Evolutionary conservation across 2,797 vertebrate species (phyloP), one percentile per base, ranked within the genome.

Genomic region (Euphonia xanthogaster): DNA sequence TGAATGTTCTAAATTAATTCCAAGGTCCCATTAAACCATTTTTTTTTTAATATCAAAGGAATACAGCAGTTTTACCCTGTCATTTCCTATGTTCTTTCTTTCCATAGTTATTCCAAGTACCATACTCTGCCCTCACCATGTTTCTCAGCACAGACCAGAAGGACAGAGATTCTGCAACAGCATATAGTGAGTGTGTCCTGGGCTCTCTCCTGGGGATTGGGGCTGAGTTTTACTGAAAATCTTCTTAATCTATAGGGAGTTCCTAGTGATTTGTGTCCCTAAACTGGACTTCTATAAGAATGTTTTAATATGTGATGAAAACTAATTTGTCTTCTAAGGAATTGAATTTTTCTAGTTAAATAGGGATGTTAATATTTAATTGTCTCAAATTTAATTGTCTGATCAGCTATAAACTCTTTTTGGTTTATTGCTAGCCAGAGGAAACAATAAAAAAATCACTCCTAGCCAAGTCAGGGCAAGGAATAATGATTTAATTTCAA

Each of bases 111-210:
- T 99, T 98, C 96, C 99, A 99, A 28, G 99, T 99, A 75, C 99
- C 99, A 68, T 99, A 99, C 93, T 99, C 99, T 8, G 99, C 99
- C n/a, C 98, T 99, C 96, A 99, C 99, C 95, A 99, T 99, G 99
- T 99, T 99, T 95, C 98, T 99, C 97, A 99, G 99, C 93, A 98
- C 98, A 9, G 98, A 99, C 90, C 99, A 99, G 97, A 98, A 96
- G 96, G 99, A 99, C 72, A 97, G 99, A 96, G 99, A 99, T 97
- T 99, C 99, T 5, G 99, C 98, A 95, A 99, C 99, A 1, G 99
- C 99, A 2, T 99, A 99, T 97, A 96, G 99, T 99, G 98, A 98
- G 98, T 97, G 76, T 89, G 67, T 54, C 30, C 63, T 57, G 55
- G 7, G 18, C 37, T 47, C 57, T 71, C 50, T 71, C 17, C 2